phyloP scores from a whole-genome alignment of 2,113 vertebrate genomes.

The Alces alces region DNA sequence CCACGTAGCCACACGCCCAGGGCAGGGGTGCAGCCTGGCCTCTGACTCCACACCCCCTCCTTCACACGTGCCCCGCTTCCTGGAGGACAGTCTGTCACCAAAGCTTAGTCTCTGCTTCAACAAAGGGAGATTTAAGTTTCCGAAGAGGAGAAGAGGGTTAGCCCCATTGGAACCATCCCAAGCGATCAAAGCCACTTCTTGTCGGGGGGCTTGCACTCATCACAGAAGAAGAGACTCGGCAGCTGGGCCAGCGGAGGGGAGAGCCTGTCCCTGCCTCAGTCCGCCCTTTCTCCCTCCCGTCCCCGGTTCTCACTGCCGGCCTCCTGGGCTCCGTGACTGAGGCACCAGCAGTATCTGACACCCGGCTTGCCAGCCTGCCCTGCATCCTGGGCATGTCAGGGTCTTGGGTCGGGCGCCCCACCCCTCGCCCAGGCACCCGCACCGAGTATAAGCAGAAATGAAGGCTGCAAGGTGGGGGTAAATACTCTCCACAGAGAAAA shows the following conservation, averaged over 20 bases:
- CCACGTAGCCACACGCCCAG: fast-evolving
- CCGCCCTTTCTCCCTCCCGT: no score
- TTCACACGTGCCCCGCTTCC: background rate
- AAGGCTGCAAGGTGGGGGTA: background rate
- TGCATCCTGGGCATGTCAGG: background rate
- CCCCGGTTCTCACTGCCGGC: fast-evolving
- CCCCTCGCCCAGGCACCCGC: background rate
- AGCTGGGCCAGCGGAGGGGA: background rate
- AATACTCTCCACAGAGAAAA: background rate
- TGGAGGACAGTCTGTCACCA: background rate
- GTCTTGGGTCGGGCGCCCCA: background rate
- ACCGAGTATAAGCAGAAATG: background rate
- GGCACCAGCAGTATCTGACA: no score
- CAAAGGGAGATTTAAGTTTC: background rate
- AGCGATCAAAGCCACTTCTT: background rate
- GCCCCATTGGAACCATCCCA: background rate
- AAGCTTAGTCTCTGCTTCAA: background rate
- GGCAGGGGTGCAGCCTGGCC: background rate
- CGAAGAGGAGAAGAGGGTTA: background rate
- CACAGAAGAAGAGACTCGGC: background rate
- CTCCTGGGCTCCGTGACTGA: background rate
- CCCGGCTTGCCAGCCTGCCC: fast-evolving
- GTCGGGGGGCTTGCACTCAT: background rate
- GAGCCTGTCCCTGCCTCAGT: background rate
- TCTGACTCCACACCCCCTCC: background rate